Percentiles rank a stretch among this genome's conserved stretches.
These are phyloP conservation scores for Cossypha polioptera DNA, from an alignment of 2,797 vertebrate species.

Conservation along the genomic window DNA sequence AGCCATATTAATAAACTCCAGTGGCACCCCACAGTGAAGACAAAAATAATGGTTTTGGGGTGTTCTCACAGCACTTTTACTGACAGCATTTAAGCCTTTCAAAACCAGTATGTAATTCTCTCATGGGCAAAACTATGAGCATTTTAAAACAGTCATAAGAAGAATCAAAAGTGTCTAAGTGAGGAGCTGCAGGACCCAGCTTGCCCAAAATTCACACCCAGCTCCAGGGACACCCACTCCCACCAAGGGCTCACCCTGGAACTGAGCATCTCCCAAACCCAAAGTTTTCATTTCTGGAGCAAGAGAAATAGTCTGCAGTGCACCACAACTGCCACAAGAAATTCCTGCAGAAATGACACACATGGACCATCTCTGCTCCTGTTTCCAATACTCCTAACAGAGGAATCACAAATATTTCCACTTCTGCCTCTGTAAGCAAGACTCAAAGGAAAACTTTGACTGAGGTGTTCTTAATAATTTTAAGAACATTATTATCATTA, in stretches of 20 bases:
- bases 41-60: neutral
- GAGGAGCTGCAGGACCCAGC: neutral
- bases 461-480: neutral
- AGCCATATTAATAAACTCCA: neutral
- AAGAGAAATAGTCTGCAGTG: neutral
- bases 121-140: neutral
- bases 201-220: neutral
- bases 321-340: neutral
- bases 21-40: neutral
- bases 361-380: neutral
- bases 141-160: neutral
- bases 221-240: neutral
- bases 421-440: neutral
- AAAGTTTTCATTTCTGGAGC: neutral
- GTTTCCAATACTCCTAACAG: neutral
- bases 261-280: neutral
- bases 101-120: neutral
- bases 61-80: neutral
- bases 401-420: neutral
- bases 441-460: neutral
- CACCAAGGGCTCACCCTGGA: neutral
- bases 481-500: neutral
- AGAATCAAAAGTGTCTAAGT: neutral
- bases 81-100: neutral
- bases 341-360: neutral